Base-by-base conservation (phyloP, 2,797 vertebrate species). In the Microctenopoma lineatum region DNA sequence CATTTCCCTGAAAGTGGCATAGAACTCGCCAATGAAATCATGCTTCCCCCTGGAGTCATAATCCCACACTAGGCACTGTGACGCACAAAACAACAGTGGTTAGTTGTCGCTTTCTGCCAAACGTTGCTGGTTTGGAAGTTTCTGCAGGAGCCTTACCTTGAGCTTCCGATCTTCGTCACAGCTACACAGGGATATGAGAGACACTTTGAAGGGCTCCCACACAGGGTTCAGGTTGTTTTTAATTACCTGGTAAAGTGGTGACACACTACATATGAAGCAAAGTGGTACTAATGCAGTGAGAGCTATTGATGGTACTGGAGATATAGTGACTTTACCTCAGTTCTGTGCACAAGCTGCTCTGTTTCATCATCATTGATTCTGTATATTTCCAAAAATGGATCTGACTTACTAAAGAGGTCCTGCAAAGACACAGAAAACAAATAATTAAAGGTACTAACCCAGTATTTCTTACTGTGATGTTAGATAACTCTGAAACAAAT, bases 321-420 rank as follows among this genome's bases (percentile, higher is more conserved):
- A 57, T 58, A 13, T 34, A 36, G 14, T 14, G 10, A 61, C n/a
- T 84, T 85, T 86, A 97, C 98, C 95, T 98, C 97, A 0, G 97
- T 98, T 90, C 97, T 94, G 85, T 97, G 96, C 39, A 98, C 96
- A 62, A 98, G 96, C 91, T 98, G 97, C 86, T 98, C 95, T 0
- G 95, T 96, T 38, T 86, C 81, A 36, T 98, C 97, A 0, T 97
- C 95, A 0, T 98, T 97, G 34, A 96, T 87, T 65, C 96, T 93
- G 79, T 96, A 98, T 63, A 98, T 96, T 92, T 99, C 98, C 92
- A 98, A 90, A 91, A 98, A 98, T 4, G 97, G 97, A 76, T 99
- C 97, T 0, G 97, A 98, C 91, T 98, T 98, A 89, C 97, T 99
- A 94, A 99, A 99, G 79, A 98, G 95, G 84, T 98, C 97, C 97